Percentiles rank a stretch among this genome's conserved stretches.
These are phyloP conservation scores for Drosophila nigricruria DNA, from an alignment of 2,888 invertebrate species.

Conservation along the genomic window DNA sequence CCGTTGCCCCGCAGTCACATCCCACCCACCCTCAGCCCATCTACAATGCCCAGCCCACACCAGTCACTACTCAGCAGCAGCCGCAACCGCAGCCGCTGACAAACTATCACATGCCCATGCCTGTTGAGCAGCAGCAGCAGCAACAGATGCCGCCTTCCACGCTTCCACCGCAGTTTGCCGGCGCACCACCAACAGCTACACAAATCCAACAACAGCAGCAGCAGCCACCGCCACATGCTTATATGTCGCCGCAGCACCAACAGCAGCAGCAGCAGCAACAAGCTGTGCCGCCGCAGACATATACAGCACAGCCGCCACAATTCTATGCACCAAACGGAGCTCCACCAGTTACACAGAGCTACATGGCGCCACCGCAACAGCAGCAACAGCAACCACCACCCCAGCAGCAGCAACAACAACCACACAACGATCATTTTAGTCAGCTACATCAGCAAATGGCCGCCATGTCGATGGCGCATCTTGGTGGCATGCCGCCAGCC, in stretches of 20 bases:
- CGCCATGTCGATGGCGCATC: constrained; percentile 71
- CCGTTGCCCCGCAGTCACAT: constrained; percentile 39
- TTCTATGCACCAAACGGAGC: constrained; percentile 67
- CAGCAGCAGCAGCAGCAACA: constrained; percentile 60
- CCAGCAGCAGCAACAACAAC: constrained; percentile 41
- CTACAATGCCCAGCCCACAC: constrained; percentile 56
- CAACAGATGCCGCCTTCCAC: constrained; percentile 51
- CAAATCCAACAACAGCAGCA: constrained; percentile 62
- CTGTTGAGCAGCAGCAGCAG: constrained; percentile 54
- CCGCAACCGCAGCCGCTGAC: constrained; percentile 54
- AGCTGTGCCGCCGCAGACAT: constrained; percentile 58
- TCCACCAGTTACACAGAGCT: constrained; percentile 56
- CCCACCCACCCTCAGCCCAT: constrained; percentile 55
- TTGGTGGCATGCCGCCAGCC: constrained; percentile 50
- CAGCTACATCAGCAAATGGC: constrained; percentile 83
- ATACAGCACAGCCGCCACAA: constrained; percentile 45
- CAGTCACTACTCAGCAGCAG: constrained; percentile 41
- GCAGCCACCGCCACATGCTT: constrained; percentile 54
- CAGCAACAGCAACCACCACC: constrained; percentile 48
- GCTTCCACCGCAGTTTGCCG: constrained; percentile 59
- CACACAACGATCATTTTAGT: constrained; percentile 68
- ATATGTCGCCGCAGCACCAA: constrained; percentile 70
- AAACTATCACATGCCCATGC: constrained; percentile 48
- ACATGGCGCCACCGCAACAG: constrained; percentile 62
- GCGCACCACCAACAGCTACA: constrained; percentile 56